Evolutionary conservation across 2,113 vertebrate species (phyloP).

Genomic region (Epinephelus lanceolatus): DNA sequence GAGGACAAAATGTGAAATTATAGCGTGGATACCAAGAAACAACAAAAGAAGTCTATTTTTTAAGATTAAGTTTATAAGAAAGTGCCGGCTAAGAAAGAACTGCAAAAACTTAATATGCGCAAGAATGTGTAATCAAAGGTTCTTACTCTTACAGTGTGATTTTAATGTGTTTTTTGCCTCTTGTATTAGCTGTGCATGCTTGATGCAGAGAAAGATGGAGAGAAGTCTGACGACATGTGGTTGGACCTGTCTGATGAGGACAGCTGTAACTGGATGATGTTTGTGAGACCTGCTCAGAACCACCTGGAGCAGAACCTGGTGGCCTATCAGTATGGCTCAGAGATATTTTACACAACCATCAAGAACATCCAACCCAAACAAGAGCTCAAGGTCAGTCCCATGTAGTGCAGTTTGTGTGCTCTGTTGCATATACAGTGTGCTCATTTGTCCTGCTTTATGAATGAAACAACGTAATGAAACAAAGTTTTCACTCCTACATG

Average conservation of each 20-base stretch:
- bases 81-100: background rate
- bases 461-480: background rate
- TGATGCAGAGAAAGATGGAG: constrained; percentile 87
- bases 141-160: background rate
- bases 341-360: constrained; percentile 97
- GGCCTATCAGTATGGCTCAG: constrained; percentile 96
- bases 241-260: constrained; percentile 96
- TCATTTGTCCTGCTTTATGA: background rate
- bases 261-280: constrained; percentile 99
- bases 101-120: background rate
- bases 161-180: background rate
- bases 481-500: background rate
- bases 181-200: constrained; percentile 89
- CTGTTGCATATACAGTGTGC: background rate
- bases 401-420: background rate
- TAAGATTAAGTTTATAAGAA: background rate
- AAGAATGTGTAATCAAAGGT: background rate
- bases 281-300: constrained; percentile 96
- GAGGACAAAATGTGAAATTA: background rate
- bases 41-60: background rate
- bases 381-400: constrained; percentile 92
- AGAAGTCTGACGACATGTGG: constrained; percentile 91
- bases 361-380: constrained; percentile 98
- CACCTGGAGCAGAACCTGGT: constrained; percentile 98
- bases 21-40: background rate